Conservation (phyloP, 2,888 invertebrate genomes). For the Iphiclides podalirius region DNA sequence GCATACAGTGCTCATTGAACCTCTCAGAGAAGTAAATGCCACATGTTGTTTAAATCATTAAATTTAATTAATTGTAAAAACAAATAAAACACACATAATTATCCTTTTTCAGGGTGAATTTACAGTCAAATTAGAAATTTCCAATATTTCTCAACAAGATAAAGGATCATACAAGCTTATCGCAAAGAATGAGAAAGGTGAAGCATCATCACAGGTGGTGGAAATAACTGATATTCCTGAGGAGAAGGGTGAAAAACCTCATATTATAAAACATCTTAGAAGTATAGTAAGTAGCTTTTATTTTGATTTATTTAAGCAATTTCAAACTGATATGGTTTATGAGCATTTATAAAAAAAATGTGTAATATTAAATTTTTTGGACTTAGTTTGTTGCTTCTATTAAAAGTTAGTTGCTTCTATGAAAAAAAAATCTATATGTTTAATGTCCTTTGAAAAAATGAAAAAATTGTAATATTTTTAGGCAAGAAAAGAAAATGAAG, state of each 20-base stretch:
- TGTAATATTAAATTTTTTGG: too few species aligned
- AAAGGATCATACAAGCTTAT: constrained; percentile 94
- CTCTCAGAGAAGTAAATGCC: constrained; percentile 85
- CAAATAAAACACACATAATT: constrained; percentile 2
- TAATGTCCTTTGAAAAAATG: too few species aligned
- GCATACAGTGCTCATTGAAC: constrained; percentile 88
- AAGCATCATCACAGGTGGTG: constrained; percentile 93
- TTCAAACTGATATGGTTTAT: not conserved
- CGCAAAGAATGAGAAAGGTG: constrained; percentile 95
- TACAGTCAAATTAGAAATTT: constrained; percentile 93
- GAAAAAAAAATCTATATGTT: not conserved
- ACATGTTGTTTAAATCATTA: not conserved
- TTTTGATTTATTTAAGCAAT: constrained; percentile 1
- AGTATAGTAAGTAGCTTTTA: constrained; percentile 82
- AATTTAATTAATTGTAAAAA: too few species aligned
- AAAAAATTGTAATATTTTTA: too few species aligned
- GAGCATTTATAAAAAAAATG: not conserved
- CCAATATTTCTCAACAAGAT: constrained; percentile 88
- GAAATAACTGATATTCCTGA: constrained; percentile 92
- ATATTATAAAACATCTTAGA: constrained; percentile 87
- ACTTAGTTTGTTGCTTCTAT: not conserved
- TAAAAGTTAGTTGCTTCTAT: not conserved
- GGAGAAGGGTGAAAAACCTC: constrained; percentile 89
- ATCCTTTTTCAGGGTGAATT: constrained; percentile 88
- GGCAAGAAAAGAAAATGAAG: constrained; percentile 80